Conservation (phyloP, 2,797 vertebrate species). For the Psittacula echo region DNA sequence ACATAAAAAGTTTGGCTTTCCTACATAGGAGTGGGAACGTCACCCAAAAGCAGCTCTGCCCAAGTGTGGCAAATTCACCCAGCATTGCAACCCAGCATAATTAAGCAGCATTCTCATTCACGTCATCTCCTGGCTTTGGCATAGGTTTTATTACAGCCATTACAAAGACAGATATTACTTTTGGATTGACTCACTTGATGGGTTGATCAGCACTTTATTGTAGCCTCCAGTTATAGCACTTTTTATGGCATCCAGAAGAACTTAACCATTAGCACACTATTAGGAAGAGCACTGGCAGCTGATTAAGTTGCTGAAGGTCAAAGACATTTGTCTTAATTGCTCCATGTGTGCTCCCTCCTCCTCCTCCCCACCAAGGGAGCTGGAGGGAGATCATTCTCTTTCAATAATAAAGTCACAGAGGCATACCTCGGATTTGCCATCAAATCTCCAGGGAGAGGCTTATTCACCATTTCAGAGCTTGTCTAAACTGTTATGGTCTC, state of each 20-base stretch:
- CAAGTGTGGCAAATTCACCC: neutral
- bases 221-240: constrained; percentile 66
- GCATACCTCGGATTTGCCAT: neutral
- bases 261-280: constrained; percentile 69
- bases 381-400: constrained; percentile 36
- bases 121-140: constrained; percentile 52
- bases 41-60: neutral
- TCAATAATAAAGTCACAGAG: constrained; percentile 37
- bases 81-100: neutral
- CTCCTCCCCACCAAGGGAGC: neutral
- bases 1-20: neutral
- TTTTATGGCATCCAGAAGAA: constrained; percentile 69
- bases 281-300: constrained; percentile 47
- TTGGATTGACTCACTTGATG: constrained; percentile 71
- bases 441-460: neutral
- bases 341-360: constrained; percentile 25
- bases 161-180: constrained; percentile 71
- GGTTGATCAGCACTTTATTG: constrained; percentile 73
- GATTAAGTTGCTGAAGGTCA: constrained; percentile 69
- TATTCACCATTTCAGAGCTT: neutral
- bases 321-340: constrained; percentile 68
- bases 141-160: constrained; percentile 68
- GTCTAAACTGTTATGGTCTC: neutral
- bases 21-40: neutral
- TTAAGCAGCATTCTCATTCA: constrained; percentile 62